Percentiles rank a stretch among this genome's conserved stretches.
Conservation (phyloP, 1,140 invertebrate genomes). For the Octopus bimaculoides region DNA sequence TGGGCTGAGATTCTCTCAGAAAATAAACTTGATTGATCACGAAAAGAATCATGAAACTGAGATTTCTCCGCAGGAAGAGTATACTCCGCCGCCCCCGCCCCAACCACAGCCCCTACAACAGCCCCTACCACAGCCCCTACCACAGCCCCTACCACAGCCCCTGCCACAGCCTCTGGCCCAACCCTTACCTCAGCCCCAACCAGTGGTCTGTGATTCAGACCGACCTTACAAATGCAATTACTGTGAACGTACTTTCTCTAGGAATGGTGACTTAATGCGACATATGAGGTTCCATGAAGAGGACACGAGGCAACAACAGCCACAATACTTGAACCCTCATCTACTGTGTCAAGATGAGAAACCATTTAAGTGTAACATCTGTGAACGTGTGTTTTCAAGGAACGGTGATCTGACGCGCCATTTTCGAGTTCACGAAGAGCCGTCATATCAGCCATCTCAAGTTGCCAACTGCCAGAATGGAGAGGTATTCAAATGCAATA, state of each 20-base stretch:
- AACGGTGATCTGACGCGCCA: conserved; percentile 19
- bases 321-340: conserved; percentile 19
- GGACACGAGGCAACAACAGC: neutral
- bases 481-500: neutral
- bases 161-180: too few species aligned
- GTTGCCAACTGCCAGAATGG: neutral
- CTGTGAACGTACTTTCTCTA: conserved; percentile 66
- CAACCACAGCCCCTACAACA: too few species aligned
- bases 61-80: too few species aligned
- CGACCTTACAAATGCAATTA: conserved; percentile 17
- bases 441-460: conserved; percentile 61
- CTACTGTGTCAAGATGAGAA: conserved; percentile 64
- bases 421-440: conserved; percentile 51
- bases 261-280: conserved; percentile 61
- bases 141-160: too few species aligned
- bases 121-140: too few species aligned
- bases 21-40: neutral
- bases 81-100: too few species aligned
- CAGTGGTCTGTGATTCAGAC: neutral
- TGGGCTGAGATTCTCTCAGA: neutral
- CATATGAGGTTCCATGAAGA: conserved; percentile 29
- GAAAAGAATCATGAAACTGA: neutral
- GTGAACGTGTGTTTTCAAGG: conserved; percentile 10
- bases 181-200: neutral
- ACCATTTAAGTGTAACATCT: conserved; percentile 4